phyloP scores from a whole-genome alignment of 2,888 invertebrate species.

The Ypsolopha scabrella region DNA sequence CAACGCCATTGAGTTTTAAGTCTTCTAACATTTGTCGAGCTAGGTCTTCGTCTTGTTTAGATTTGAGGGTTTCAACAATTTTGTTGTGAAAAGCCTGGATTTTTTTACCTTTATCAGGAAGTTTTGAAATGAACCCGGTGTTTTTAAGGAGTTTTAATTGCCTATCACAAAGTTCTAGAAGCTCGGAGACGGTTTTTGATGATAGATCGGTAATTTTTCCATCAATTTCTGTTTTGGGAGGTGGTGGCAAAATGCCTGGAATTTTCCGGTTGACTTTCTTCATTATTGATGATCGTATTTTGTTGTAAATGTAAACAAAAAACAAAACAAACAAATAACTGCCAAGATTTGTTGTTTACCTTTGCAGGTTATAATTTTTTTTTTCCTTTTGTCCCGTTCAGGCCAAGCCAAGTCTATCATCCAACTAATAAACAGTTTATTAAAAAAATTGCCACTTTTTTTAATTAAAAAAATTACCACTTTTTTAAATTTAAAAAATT shows the following conservation, averaged over 20 bases:
- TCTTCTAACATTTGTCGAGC: slow-evolving; percentile 60
- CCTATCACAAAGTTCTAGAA: slow-evolving; percentile 64
- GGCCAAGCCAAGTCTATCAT: too few relatives aligned
- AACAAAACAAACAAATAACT: neutral
- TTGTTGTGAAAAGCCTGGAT: slow-evolving; percentile 57
- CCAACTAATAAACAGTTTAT: too few relatives aligned
- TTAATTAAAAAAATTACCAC: too few relatives aligned
- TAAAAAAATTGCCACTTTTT: too few relatives aligned
- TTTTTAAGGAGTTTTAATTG: slow-evolving; percentile 66
- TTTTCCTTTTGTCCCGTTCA: neutral
- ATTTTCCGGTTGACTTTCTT: slow-evolving; percentile 48
- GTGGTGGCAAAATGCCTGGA: slow-evolving; percentile 54
- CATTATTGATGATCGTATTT: slow-evolving; percentile 20
- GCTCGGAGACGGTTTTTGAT: slow-evolving; percentile 52
- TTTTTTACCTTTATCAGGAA: slow-evolving; percentile 72
- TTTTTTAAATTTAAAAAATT: too few relatives aligned
- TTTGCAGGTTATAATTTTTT: neutral
- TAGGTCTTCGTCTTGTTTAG: slow-evolving; percentile 59
- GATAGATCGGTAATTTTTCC: slow-evolving; percentile 64
- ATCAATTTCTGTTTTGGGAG: slow-evolving; percentile 59
- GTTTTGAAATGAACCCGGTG: slow-evolving; percentile 62
- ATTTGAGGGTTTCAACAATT: slow-evolving; percentile 54
- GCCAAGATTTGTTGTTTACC: too few relatives aligned
- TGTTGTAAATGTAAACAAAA: neutral
- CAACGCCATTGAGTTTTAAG: slow-evolving; percentile 51